Percentiles rank a stretch among this genome's conserved stretches.
These are phyloP conservation scores for Bombus confusus DNA, from an alignment of 1,140 invertebrate genomes.

Conservation along the genomic window DNA sequence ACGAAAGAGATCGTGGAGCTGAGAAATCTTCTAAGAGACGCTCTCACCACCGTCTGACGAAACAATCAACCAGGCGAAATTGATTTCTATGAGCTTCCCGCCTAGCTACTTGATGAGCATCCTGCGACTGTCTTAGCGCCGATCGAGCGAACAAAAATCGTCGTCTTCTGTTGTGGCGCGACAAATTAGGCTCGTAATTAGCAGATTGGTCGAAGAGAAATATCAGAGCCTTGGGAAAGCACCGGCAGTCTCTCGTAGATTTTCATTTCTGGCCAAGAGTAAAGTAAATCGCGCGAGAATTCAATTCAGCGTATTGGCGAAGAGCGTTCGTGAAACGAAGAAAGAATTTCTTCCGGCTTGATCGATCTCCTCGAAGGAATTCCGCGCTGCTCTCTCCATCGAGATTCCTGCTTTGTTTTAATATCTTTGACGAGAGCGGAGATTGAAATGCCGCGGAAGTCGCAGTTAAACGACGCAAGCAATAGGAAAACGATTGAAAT, in stretches of 20 bases:
- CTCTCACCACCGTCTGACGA: constrained; percentile 55
- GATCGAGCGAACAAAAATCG: no score
- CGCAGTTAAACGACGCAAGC: neutral
- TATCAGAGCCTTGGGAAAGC: neutral
- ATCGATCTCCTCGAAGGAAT: neutral
- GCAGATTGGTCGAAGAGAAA: no score
- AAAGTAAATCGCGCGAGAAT: neutral
- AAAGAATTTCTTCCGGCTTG: neutral
- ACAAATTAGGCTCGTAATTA: neutral
- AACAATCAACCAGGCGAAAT: neutral
- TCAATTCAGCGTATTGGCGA: neutral
- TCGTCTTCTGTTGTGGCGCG: neutral
- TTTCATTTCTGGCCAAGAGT: neutral
- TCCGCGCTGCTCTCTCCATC: no score
- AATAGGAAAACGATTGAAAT: no score
- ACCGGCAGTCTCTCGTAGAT: neutral
- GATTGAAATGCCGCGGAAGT: neutral
- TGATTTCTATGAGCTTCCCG: neutral
- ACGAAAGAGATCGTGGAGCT: constrained; percentile 69
- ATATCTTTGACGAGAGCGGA: neutral
- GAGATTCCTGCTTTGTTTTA: neutral
- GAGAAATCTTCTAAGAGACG: constrained; percentile 66
- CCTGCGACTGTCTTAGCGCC: no score
- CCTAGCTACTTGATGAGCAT: no score
- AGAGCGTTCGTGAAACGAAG: neutral